phyloP scores from a whole-genome alignment of 2,888 invertebrate species.

The Drepana falcataria region DNA sequence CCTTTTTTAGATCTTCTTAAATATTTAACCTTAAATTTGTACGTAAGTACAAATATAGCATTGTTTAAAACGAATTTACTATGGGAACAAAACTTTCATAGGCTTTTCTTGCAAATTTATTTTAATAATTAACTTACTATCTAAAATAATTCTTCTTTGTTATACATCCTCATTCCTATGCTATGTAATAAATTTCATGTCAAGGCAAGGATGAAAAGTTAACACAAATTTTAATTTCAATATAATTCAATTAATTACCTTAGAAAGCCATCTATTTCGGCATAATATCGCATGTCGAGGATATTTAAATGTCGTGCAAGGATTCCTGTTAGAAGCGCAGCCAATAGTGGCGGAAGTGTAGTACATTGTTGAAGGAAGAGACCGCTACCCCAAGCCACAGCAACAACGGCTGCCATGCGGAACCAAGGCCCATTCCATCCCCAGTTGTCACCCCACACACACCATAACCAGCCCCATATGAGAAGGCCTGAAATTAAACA shows the following conservation, averaged over 20 bases:
- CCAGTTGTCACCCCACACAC: constrained; percentile 53
- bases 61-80: too few relatives aligned
- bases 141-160: too few relatives aligned
- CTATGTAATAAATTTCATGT: too few relatives aligned
- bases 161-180: too few relatives aligned
- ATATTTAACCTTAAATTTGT: too few relatives aligned
- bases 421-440: constrained; percentile 56
- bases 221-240: neutral
- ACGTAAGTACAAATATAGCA: too few relatives aligned
- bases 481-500: constrained; percentile 36
- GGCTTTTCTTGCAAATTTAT: too few relatives aligned
- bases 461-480: constrained; percentile 56
- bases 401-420: constrained; percentile 39
- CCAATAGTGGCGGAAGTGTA: constrained; percentile 54
- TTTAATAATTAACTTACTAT: too few relatives aligned
- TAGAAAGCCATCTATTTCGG: constrained; percentile 53
- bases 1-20: too few relatives aligned
- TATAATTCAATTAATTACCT: constrained; percentile 35
- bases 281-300: constrained; percentile 57
- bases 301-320: constrained; percentile 52
- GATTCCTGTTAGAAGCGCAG: constrained; percentile 58
- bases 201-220: too few relatives aligned
- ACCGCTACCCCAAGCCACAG: constrained; percentile 54
- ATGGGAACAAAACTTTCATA: too few relatives aligned
- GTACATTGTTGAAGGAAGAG: constrained; percentile 44